A percentile compares a stretch with the other conserved stretches of the same genome.
Evolutionary conservation across 2,797 vertebrate genomes (phyloP).

Genomic region (Typhlichthys subterraneus): DNA sequence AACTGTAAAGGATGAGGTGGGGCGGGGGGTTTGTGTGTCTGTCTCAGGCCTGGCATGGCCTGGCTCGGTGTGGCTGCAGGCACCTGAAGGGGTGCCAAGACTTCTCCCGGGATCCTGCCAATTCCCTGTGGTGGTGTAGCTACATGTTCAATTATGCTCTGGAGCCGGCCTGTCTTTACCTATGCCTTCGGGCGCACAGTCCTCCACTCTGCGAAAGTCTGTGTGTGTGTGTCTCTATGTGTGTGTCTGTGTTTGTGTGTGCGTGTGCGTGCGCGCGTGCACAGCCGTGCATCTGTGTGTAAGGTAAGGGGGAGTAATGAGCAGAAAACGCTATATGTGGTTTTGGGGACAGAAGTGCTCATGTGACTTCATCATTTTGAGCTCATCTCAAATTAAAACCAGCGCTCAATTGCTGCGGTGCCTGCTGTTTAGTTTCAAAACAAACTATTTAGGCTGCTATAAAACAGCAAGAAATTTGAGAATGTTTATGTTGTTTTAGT

Average conservation of each 20-base stretch:
- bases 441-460: slow-evolving; percentile 19
- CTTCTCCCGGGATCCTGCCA: slow-evolving; percentile 71
- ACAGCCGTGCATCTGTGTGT: not conserved
- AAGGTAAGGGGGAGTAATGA: slow-evolving; percentile 20
- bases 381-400: slow-evolving; percentile 34
- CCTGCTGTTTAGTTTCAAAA: slow-evolving; percentile 19
- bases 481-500: slow-evolving; percentile 32
- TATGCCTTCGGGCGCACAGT: slow-evolving; percentile 65
- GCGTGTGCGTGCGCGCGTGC: too few relatives aligned
- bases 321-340: slow-evolving; percentile 27
- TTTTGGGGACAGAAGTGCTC: slow-evolving; percentile 32
- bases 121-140: slow-evolving; percentile 76
- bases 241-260: too few relatives aligned
- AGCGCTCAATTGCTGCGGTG: slow-evolving; percentile 28
- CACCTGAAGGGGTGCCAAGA: slow-evolving; percentile 64
- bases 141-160: slow-evolving; percentile 78
- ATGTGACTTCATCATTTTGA: slow-evolving; percentile 9
- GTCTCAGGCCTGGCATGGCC: too few relatives aligned
- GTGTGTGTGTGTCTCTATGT: too few relatives aligned
- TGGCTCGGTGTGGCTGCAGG: too few relatives aligned
- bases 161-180: slow-evolving; percentile 61
- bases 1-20: not conserved
- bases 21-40: slow-evolving; percentile 5
- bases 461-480: slow-evolving; percentile 15
- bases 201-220: not conserved